Conservation (phyloP, 2,797 vertebrate genomes). For the Sparidentex hasta region DNA sequence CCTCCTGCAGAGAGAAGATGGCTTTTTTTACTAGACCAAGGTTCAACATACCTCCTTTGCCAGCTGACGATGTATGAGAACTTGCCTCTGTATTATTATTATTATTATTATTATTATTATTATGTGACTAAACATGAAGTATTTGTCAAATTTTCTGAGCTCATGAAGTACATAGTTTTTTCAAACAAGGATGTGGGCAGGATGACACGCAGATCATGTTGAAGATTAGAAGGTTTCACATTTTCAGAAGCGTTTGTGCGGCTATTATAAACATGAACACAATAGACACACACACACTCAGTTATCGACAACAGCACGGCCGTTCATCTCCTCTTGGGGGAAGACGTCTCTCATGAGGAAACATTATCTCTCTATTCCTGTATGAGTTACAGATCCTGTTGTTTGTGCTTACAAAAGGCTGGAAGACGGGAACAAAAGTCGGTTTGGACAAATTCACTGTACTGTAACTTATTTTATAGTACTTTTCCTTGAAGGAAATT, state of each 20-base stretch:
- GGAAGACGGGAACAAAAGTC: slow-evolving; percentile 98
- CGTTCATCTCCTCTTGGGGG: slow-evolving; percentile 90
- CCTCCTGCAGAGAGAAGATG: slow-evolving; percentile 95
- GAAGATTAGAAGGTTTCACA: slow-evolving; percentile 82
- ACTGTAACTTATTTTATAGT: slow-evolving; percentile 99
- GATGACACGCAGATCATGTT: slow-evolving; percentile 87
- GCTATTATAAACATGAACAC: slow-evolving; percentile 79
- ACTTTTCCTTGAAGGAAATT: slow-evolving; percentile 99
- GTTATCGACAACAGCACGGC: slow-evolving; percentile 87
- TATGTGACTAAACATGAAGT: slow-evolving; percentile 91
- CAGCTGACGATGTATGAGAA: slow-evolving; percentile 96
- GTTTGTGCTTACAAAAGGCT: slow-evolving; percentile 94
- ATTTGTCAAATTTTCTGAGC: slow-evolving; percentile 89
- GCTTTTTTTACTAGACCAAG: slow-evolving; percentile 99
- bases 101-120: too few species aligned
- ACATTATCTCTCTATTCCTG: slow-evolving; percentile 87
- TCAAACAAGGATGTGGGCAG: slow-evolving; percentile 81
- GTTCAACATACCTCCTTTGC: slow-evolving; percentile 97
- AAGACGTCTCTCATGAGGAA: slow-evolving; percentile 90
- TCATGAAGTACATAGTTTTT: slow-evolving; percentile 93
- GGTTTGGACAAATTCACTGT: slow-evolving; percentile 98
- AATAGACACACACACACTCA: slow-evolving; percentile 47
- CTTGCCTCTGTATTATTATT: slow-evolving; percentile 70
- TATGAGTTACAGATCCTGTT: slow-evolving; percentile 85
- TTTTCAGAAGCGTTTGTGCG: slow-evolving; percentile 67